These are phyloP conservation scores for Paracanthobrama guichenoti DNA, from an alignment of 2,113 vertebrate species.

Conservation along the genomic window DNA sequence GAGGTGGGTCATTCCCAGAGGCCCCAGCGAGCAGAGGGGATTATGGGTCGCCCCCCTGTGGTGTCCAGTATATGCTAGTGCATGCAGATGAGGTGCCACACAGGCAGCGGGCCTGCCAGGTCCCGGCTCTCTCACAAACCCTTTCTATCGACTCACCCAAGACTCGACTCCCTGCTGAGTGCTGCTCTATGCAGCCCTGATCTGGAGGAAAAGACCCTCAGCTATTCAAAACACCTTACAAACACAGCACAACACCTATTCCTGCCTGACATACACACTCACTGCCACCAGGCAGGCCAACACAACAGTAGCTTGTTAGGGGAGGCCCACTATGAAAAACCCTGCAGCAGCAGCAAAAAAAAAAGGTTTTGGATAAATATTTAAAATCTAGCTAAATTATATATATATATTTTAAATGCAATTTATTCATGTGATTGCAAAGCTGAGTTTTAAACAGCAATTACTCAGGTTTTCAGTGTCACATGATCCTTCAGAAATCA, in stretches of 20 bases:
- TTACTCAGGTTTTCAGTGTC: not conserved
- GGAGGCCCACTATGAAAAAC: not conserved
- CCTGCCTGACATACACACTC: conserved; percentile 15
- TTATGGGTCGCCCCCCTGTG: conserved; percentile 74
- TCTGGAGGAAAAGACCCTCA: conserved; percentile 73
- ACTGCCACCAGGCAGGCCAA: not conserved
- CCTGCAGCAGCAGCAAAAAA: not conserved
- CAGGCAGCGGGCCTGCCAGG: conserved; percentile 80
- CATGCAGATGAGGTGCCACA: conserved; percentile 97
- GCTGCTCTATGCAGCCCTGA: conserved; percentile 82
- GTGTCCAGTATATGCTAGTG: conserved; percentile 84
- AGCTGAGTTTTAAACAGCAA: not conserved
- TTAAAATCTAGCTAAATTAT: not conserved
- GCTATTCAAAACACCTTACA: conserved; percentile 73
- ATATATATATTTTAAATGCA: no score
- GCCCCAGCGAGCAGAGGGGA: conserved; percentile 50
- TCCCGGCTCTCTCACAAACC: conserved; percentile 89
- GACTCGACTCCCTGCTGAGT: conserved; percentile 89
- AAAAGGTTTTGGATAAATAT: not conserved
- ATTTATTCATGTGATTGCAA: not conserved
- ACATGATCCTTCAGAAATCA: not conserved
- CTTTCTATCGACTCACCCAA: conserved; percentile 63
- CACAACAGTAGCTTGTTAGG: conserved; percentile 2
- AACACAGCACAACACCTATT: conserved; percentile 54
- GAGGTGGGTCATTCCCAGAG: conserved; percentile 58